Percentiles rank a stretch among this genome's conserved stretches.
These are phyloP conservation scores for Erpornis zantholeuca DNA, from an alignment of 2,113 vertebrate species.

Conservation along the genomic window DNA sequence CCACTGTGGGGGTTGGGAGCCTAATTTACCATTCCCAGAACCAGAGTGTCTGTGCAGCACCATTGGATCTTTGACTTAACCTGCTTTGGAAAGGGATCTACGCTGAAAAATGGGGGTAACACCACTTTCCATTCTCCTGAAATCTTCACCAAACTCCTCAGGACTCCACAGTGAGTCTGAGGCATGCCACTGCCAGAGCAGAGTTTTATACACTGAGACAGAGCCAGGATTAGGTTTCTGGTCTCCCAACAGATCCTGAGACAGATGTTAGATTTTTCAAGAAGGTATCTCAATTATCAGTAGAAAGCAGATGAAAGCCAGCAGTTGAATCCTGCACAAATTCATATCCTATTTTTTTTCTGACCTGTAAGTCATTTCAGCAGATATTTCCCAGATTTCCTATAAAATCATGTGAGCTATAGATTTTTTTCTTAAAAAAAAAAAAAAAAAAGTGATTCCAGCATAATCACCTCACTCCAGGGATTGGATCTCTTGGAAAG, in stretches of 20 bases:
- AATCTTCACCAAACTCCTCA: neutral
- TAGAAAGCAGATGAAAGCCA: neutral
- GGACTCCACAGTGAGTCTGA: neutral
- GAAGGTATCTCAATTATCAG: neutral
- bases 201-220: rapidly evolving
- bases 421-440: neutral
- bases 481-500: neutral
- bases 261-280: neutral
- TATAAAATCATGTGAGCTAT: neutral
- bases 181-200: neutral
- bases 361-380: neutral
- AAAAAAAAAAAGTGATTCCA: neutral
- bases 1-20: rapidly evolving
- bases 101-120: neutral
- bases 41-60: neutral
- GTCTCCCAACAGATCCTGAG: neutral
- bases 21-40: rapidly evolving
- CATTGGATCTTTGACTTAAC: neutral
- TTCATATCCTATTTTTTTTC: neutral
- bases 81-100: neutral
- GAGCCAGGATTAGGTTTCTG: neutral
- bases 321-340: neutral
- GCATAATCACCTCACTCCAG: neutral
- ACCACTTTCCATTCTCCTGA: neutral
- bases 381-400: slow-evolving; percentile 4